Evolutionary conservation across 2,113 vertebrate species (phyloP).

Genomic region (Chionis minor): DNA sequence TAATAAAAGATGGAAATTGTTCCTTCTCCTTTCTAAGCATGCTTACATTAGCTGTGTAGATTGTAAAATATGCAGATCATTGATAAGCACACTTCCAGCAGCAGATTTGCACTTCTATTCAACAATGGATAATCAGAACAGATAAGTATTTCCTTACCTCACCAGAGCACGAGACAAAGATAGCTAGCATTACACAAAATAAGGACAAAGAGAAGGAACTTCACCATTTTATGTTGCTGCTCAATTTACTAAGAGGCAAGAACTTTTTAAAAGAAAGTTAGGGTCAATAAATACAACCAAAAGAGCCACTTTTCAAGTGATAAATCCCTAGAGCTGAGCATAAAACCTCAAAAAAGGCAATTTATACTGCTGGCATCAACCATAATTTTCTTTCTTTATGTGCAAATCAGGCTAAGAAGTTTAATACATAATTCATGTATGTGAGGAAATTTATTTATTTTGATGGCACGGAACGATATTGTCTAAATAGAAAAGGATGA

Average conservation of each 20-base stretch:
- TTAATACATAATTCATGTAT: slow-evolving; percentile 43
- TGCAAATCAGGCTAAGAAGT: background rate
- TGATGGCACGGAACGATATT: background rate
- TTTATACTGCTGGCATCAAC: background rate
- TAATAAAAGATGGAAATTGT: background rate
- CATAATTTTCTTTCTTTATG: slow-evolving; percentile 35
- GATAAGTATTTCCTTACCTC: background rate
- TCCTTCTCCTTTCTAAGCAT: background rate
- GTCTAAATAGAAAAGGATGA: slow-evolving; percentile 9
- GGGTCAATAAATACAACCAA: slow-evolving; percentile 23
- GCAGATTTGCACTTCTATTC: background rate
- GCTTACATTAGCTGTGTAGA: background rate
- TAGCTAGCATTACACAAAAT: background rate
- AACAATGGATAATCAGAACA: background rate
- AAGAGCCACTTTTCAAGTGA: background rate
- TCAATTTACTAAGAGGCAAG: background rate
- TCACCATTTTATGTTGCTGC: background rate
- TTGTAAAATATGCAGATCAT: background rate
- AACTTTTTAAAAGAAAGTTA: background rate
- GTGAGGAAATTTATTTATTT: slow-evolving; percentile 52
- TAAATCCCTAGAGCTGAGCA: background rate
- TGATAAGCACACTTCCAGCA: background rate
- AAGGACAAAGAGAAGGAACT: background rate
- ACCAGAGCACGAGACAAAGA: background rate
- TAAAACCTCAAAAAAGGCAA: slow-evolving; percentile 10